phyloP scores from a whole-genome alignment of 2,113 vertebrate species.

The Oryzias woworae region DNA sequence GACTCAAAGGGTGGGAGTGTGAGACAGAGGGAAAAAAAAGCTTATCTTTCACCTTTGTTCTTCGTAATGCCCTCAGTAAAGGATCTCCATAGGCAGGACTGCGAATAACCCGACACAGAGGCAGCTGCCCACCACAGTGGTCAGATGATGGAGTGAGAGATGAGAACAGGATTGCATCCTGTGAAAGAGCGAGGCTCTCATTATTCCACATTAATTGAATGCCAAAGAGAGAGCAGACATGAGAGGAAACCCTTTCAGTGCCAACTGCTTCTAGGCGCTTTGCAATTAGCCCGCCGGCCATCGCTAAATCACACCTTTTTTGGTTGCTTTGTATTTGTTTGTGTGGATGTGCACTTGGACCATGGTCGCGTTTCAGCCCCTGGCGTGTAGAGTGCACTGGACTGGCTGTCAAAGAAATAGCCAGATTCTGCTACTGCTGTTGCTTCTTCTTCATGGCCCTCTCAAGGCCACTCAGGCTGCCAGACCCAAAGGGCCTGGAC shows the following conservation, averaged over 20 bases:
- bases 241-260: constrained; percentile 53
- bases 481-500: constrained; percentile 87
- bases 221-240: constrained; percentile 58
- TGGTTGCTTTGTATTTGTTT: constrained; percentile 36
- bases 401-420: constrained; percentile 31
- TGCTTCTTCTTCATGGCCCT: constrained; percentile 73
- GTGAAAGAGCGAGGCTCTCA: constrained; percentile 51
- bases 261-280: constrained; percentile 59
- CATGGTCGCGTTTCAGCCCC: constrained; percentile 63
- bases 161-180: constrained; percentile 41
- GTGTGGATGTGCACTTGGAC: constrained; percentile 30
- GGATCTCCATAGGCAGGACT: constrained; percentile 49
- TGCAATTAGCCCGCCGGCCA: constrained; percentile 63
- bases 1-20: constrained; percentile 33
- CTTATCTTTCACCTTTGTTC: constrained; percentile 69
- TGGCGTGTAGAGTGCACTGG: constrained; percentile 31
- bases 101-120: constrained; percentile 49
- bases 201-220: constrained; percentile 63
- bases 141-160: constrained; percentile 61
- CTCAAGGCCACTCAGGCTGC: constrained; percentile 75
- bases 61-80: constrained; percentile 57
- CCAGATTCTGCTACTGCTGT: constrained; percentile 37
- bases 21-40: constrained; percentile 42
- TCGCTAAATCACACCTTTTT: constrained; percentile 58
- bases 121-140: constrained; percentile 49